Evolutionary conservation across 2,888 invertebrate genomes (phyloP), one percentile per base, ranked within the genome.

Genomic region (Octonoba sinensis): DNA sequence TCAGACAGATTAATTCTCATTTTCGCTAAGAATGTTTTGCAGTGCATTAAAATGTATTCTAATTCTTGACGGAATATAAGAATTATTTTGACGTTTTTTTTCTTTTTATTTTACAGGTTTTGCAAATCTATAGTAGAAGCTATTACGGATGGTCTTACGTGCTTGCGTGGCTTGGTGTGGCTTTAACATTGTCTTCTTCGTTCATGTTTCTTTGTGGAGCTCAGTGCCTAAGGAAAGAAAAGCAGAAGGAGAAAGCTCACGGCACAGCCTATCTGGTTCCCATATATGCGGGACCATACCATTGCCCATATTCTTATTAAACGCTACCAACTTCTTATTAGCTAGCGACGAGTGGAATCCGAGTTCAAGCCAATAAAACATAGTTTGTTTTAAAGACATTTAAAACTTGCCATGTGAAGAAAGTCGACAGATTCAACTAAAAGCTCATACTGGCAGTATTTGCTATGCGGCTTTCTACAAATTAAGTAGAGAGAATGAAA

Each of bases 111-210:
- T 76, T 59, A 0, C 70, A 86, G 86, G 83, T 86, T 13, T 81
- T 86, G 46, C 85, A 85, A 51, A 85, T 85, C 20, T 74, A 84
- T 27, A 86, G 86, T 47, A 82, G 85, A 18, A 86, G 85, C 64
- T 86, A 86, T 91, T 97, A 96, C 91, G 96, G 96, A 90, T 97
- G 96, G 96, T 96, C 96, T 87, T 97, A 97, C 92, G 93, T 96
- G 91, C 93, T 96, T 89, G 96, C 96, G 89, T 97, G 97, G 97
- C 94, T 96, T 90, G 96, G 96, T 90, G 95, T 97, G 89, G 96
- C 94, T 87, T 93, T 95, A 90, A 93, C 95, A 88, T 92, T 97
- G 88, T 91, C 96, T 89, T 93, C 96, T 87, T 95, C 96, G 90
- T 94, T 96, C 89, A 92, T 96, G 90, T 94, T 96, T 90, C 95